phyloP scores from a whole-genome alignment of 1,140 invertebrate species.

The Zaprionus africanus region DNA sequence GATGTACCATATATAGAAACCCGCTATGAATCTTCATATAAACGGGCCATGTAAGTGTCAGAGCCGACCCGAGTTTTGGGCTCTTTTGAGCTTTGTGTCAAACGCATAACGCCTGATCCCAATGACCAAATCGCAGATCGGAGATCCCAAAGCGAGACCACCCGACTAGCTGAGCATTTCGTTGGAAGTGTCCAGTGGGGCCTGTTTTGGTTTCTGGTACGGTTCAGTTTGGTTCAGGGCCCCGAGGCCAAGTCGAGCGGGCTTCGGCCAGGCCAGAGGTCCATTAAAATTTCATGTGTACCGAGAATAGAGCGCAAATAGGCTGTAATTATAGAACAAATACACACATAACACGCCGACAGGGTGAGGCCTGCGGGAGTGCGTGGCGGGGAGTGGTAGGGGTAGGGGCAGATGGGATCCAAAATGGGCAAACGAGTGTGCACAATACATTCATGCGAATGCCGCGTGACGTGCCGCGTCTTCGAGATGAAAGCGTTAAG shows the following conservation, averaged over 20 bases:
- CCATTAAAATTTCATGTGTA: constrained; percentile 68
- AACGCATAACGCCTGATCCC: constrained; percentile 40
- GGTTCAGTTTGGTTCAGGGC: constrained; percentile 26
- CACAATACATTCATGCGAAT: constrained; percentile 31
- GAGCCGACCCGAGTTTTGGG: constrained; percentile 13
- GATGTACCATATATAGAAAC: constrained; percentile 10
- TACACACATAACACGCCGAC: constrained; percentile 48
- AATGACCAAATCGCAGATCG: constrained; percentile 42
- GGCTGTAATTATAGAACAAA: constrained; percentile 70
- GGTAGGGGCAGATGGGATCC: constrained; percentile 14
- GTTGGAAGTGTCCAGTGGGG: constrained; percentile 31
- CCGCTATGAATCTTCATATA: constrained; percentile 26
- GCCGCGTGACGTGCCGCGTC: constrained; percentile 9
- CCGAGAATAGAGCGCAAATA: constrained; percentile 67
- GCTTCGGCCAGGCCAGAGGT: constrained; percentile 30
- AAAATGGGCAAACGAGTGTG: constrained; percentile 38
- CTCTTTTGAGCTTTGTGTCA: constrained; percentile 27
- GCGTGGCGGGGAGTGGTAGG: neutral
- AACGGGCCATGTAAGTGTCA: constrained; percentile 33
- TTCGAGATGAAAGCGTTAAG: constrained; percentile 15
- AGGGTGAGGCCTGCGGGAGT: neutral
- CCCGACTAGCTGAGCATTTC: constrained; percentile 33
- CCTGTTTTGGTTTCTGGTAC: neutral
- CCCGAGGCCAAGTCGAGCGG: neutral
- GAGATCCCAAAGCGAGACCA: constrained; percentile 28